Percentiles rank a stretch among this genome's conserved stretches.
phyloP scores from a whole-genome alignment of 2,888 invertebrate genomes.

The Bombylius major region DNA sequence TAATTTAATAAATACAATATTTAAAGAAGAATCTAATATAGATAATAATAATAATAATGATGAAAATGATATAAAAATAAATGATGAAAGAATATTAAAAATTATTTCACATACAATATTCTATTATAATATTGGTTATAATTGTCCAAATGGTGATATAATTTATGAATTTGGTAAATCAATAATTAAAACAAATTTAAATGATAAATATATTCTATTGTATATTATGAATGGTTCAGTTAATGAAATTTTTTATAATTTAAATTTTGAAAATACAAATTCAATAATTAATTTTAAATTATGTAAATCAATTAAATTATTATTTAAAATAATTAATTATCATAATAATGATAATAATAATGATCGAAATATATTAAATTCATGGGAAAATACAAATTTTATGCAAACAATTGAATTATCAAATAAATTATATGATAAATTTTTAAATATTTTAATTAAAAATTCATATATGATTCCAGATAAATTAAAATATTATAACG shows the following conservation, averaged over 20 bases:
- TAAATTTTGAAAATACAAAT: neutral
- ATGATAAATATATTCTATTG: slow-evolving; percentile 5
- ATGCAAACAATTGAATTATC: slow-evolving; percentile 8
- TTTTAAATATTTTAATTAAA: slow-evolving; percentile 1
- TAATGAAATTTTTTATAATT: slow-evolving; percentile 5
- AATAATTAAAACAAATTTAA: slow-evolving; percentile 7
- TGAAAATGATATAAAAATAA: no score
- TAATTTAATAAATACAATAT: no score
- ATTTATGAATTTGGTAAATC: slow-evolving; percentile 4
- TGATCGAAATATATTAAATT: slow-evolving; percentile 1
- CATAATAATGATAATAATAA: slow-evolving; percentile 7
- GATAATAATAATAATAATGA: neutral
- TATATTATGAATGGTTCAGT: slow-evolving; percentile 7
- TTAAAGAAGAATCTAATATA: neutral
- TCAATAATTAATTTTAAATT: neutral
- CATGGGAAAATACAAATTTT: slow-evolving; percentile 9
- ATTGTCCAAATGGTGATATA: neutral
- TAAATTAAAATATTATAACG: slow-evolving; percentile 7
- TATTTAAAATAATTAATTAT: neutral
- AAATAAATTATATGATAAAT: slow-evolving; percentile 5
- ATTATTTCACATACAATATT: no score
- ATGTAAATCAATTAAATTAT: slow-evolving; percentile 3
- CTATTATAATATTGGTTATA: neutral
- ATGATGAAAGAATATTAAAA: no score
- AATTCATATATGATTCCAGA: slow-evolving; percentile 7